Conservation (phyloP, 2,797 vertebrate genomes). For the Premnoplex brunnescens region DNA sequence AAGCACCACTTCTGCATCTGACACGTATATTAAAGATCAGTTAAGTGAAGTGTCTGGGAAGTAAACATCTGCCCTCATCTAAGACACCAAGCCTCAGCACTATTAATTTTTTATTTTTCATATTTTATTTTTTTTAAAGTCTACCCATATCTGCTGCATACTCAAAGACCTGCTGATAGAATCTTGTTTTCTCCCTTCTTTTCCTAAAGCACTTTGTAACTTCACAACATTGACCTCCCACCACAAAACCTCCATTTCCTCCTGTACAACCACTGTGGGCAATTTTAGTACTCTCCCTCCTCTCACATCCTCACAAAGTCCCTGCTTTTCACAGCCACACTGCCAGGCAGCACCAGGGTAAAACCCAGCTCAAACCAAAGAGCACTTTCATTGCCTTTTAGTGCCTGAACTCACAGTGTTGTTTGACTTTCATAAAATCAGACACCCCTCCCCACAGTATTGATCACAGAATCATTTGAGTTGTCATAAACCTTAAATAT, state of each 20-base stretch:
- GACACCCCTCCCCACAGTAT: rapidly evolving
- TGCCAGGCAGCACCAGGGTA: neutral
- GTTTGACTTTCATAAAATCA: neutral
- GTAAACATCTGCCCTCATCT: neutral
- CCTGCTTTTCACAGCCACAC: neutral
- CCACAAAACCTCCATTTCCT: neutral
- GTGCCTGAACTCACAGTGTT: neutral
- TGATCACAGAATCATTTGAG: neutral
- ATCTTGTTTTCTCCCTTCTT: neutral
- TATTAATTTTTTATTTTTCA: rapidly evolving
- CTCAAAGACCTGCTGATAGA: neutral
- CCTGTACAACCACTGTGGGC: neutral
- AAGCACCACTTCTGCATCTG: neutral
- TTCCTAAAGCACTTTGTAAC: neutral
- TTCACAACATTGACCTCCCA: neutral
- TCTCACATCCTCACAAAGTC: neutral
- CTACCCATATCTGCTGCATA: neutral
- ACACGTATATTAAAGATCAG: neutral
- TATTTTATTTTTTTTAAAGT: neutral
- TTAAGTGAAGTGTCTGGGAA: neutral
- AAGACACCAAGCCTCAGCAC: neutral
- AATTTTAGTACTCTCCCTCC: neutral
- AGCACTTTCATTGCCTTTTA: neutral
- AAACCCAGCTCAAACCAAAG: neutral
- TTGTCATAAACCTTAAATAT: neutral